Percentiles rank a stretch among this genome's conserved stretches.
Conservation (phyloP, 2,888 invertebrate genomes). For the Dryocosmus kuriphilus region DNA sequence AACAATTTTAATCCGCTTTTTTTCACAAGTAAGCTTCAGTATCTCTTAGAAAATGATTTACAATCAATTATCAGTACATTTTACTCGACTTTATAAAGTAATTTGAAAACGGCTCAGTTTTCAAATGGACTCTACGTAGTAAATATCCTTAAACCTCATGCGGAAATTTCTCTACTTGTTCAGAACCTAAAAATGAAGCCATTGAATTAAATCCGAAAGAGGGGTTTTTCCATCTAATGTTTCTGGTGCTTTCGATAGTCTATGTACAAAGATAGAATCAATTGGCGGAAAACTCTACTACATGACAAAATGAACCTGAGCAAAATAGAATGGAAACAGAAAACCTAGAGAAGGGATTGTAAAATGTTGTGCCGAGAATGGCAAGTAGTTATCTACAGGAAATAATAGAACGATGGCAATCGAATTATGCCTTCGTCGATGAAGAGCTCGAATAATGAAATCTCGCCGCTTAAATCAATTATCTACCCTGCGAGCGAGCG, state of each 20-base stretch:
- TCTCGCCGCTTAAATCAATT: constrained; percentile 60
- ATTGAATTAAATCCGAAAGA: not conserved
- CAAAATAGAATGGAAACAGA: not conserved
- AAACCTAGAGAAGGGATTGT: not conserved
- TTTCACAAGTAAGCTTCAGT: no score
- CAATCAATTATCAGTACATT: no score
- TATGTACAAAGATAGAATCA: not conserved
- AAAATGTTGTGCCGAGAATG: constrained; percentile 24
- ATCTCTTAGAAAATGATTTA: no score
- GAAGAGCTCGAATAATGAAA: constrained; percentile 54
- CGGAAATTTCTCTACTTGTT: not conserved
- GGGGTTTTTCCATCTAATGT: not conserved
- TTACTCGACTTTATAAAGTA: no score
- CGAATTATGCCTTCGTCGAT: constrained; percentile 50
- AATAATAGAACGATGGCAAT: constrained; percentile 59
- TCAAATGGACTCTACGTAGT: no score
- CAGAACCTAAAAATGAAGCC: not conserved
- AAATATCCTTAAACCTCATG: not conserved
- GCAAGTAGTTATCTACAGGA: constrained; percentile 60
- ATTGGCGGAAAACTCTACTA: not conserved
- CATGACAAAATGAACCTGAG: constrained; percentile 8
- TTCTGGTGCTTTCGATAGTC: not conserved
- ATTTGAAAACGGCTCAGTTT: no score
- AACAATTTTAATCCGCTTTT: no score
- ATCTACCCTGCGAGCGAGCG: constrained; percentile 57